Percentiles rank a stretch among this genome's conserved stretches.
phyloP scores from a whole-genome alignment of 2,797 vertebrate genomes.

The Bovichtus diacanthus region DNA sequence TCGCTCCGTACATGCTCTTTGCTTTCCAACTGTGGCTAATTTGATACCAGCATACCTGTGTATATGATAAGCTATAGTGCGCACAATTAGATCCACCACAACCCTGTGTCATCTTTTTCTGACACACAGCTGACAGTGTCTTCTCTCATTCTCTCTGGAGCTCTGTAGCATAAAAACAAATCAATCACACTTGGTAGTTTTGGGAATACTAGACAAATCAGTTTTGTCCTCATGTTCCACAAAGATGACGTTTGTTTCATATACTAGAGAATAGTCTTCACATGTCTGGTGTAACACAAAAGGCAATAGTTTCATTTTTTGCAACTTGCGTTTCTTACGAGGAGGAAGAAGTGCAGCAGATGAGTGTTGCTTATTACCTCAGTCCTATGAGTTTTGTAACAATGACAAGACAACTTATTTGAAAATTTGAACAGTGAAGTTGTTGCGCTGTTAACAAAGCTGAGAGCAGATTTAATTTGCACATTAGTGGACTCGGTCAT shows the following conservation, averaged over 20 bases:
- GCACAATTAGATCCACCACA: too few relatives aligned
- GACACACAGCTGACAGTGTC: neutral
- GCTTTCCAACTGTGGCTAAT: slow-evolving; percentile 81
- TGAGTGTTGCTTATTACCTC: slow-evolving; percentile 89
- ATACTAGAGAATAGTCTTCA: slow-evolving; percentile 24
- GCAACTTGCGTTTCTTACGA: slow-evolving; percentile 19
- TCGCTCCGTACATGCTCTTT: slow-evolving; percentile 2
- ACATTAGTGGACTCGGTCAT: slow-evolving; percentile 91
- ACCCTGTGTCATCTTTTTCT: too few relatives aligned
- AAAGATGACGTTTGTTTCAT: slow-evolving; percentile 30
- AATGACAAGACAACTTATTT: slow-evolving; percentile 88
- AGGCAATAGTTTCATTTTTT: slow-evolving; percentile 69
- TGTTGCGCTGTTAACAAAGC: slow-evolving; percentile 94
- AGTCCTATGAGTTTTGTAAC: slow-evolving; percentile 92
- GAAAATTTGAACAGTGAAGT: slow-evolving; percentile 83
- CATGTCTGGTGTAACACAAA: slow-evolving; percentile 33
- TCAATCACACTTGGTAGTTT: slow-evolving; percentile 81
- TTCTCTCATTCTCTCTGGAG: slow-evolving; percentile 6
- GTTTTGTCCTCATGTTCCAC: slow-evolving; percentile 77
- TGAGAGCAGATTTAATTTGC: slow-evolving; percentile 86
- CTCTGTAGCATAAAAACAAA: slow-evolving; percentile 54
- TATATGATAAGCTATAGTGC: slow-evolving; percentile 68
- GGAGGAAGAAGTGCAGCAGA: slow-evolving; percentile 63
- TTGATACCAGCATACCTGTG: slow-evolving; percentile 87
- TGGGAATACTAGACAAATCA: slow-evolving; percentile 55